phyloP scores from a whole-genome alignment of 2,113 vertebrate genomes.

The Pedionomus torquatus region DNA sequence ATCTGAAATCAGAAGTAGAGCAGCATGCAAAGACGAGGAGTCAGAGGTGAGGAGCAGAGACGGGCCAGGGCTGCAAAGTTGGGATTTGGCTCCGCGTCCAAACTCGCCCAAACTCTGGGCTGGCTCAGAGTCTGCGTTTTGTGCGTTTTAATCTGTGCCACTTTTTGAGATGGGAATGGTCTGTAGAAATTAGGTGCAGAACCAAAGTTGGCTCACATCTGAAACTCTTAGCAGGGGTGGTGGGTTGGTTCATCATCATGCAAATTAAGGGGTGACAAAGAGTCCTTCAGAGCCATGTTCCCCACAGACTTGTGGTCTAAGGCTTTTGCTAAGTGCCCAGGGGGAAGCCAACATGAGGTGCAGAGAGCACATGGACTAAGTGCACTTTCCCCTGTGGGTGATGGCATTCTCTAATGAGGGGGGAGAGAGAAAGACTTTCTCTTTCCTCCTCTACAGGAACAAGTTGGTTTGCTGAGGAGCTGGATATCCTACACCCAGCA shows the following conservation, averaged over 20 bases:
- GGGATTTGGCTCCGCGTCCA: neutral
- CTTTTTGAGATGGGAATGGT: neutral
- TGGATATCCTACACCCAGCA: neutral
- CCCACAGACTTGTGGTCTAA: neutral
- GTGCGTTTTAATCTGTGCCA: neutral
- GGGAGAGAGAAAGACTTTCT: neutral
- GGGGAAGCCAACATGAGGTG: neutral
- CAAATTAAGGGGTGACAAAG: neutral
- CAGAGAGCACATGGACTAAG: neutral
- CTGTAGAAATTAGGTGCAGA: neutral
- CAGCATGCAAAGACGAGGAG: neutral
- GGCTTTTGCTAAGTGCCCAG: neutral
- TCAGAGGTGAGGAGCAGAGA: neutral
- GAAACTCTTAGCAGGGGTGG: neutral
- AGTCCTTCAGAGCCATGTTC: conserved; percentile 10
- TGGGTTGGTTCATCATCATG: neutral
- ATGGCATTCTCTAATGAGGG: accelerated
- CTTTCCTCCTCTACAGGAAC: neutral
- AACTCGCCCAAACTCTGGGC: neutral
- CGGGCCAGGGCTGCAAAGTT: neutral
- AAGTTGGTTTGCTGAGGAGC: neutral
- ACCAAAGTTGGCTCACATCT: neutral
- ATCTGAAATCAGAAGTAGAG: neutral
- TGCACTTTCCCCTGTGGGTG: conserved; percentile 19
- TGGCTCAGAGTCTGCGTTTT: neutral